These are phyloP conservation scores for Chloromyia formosa DNA, from an alignment of 2,888 invertebrate species.

Conservation along the genomic window DNA sequence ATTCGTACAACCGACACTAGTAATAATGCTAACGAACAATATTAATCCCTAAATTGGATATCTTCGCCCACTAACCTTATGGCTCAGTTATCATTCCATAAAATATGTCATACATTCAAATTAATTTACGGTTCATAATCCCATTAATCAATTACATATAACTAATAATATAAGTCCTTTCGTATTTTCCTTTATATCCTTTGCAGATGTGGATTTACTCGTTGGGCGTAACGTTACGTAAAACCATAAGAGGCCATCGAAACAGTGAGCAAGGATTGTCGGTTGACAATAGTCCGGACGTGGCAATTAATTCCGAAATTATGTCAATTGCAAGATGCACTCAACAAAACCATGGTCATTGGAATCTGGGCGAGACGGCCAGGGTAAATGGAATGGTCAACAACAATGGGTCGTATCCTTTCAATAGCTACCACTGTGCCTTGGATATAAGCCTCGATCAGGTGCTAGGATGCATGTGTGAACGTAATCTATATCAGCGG, in stretches of 20 bases:
- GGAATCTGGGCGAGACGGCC: background rate
- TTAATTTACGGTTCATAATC: background rate
- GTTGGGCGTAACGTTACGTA: constrained; percentile 66
- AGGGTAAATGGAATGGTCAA: background rate
- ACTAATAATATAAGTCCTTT: background rate
- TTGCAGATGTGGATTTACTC: constrained; percentile 72
- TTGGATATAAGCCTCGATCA: constrained; percentile 46
- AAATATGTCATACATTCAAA: too few species aligned
- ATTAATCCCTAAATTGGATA: too few species aligned
- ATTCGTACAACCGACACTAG: too few species aligned
- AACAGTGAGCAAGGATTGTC: constrained; percentile 14
- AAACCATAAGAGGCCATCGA: constrained; percentile 42
- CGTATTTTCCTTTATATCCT: background rate
- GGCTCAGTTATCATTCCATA: too few species aligned
- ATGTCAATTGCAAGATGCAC: constrained; percentile 40
- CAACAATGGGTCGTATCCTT: background rate
- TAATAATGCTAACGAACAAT: too few species aligned
- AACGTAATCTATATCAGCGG: constrained; percentile 65
- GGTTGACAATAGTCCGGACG: constrained; percentile 28
- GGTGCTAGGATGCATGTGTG: constrained; percentile 64
- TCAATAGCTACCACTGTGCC: constrained; percentile 11
- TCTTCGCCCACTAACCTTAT: too few species aligned
- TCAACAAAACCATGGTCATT: constrained; percentile 1
- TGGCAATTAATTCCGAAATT: constrained; percentile 35
- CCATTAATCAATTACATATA: constrained; percentile 3